Conservation (phyloP, 64 coral and sea anemone genomes). For the Montipora sp. region DNA sequence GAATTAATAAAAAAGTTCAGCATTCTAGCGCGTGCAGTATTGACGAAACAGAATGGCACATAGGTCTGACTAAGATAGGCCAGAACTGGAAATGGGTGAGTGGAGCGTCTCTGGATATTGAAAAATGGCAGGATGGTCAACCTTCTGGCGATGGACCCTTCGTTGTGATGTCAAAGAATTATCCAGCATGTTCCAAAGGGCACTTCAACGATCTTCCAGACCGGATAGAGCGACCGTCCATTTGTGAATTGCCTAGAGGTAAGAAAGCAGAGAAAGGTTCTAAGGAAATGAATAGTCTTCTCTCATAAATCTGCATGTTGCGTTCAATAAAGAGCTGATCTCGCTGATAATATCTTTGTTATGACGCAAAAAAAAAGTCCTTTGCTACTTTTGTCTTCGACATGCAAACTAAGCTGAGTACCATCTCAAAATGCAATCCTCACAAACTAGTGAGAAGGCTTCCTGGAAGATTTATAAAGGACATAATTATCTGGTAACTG, state of each 20-base stretch:
- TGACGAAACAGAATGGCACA: constrained; percentile 2
- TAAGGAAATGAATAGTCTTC: too few relatives aligned
- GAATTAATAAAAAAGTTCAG: constrained; percentile 37
- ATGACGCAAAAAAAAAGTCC: too few relatives aligned
- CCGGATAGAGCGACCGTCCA: background rate
- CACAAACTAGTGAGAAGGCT: too few relatives aligned
- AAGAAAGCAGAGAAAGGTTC: background rate
- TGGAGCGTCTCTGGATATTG: background rate
- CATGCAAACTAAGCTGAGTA: too few relatives aligned
- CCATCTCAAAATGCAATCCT: too few relatives aligned
- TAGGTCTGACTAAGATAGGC: constrained; percentile 12
- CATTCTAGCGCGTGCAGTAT: background rate
- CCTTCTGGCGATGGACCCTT: background rate
- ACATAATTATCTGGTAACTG: too few relatives aligned
- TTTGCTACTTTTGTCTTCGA: too few relatives aligned
- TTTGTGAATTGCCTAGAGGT: constrained; percentile 30
- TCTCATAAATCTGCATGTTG: too few relatives aligned
- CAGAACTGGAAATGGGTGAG: constrained; percentile 29
- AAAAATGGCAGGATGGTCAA: background rate
- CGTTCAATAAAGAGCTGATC: too few relatives aligned
- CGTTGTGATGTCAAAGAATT: background rate
- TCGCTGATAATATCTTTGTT: too few relatives aligned
- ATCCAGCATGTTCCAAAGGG: background rate
- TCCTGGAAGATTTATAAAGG: too few relatives aligned
- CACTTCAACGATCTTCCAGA: background rate